These are phyloP conservation scores for Mythimna albipuncta DNA, from an alignment of 2,888 invertebrate genomes.

Conservation along the genomic window DNA sequence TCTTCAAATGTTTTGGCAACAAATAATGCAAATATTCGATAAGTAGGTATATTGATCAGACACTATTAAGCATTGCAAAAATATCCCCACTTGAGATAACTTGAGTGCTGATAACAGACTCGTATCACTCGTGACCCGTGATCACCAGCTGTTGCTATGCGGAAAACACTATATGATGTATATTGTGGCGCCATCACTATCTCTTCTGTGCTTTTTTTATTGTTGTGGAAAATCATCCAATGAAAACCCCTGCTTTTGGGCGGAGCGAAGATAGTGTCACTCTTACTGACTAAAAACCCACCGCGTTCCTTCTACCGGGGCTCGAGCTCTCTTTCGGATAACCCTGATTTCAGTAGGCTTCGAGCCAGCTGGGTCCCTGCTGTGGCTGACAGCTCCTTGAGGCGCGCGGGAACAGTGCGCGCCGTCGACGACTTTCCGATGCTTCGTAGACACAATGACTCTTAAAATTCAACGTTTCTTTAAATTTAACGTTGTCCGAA, in stretches of 20 bases:
- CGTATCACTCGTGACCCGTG: conserved; percentile 17
- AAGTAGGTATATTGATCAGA: conserved; percentile 12
- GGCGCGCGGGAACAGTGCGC: too few species aligned
- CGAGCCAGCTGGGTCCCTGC: too few species aligned
- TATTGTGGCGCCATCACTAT: not conserved
- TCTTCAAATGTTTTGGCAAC: conserved; percentile 28
- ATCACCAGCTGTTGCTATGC: conserved; percentile 31
- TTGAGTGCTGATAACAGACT: conserved; percentile 21
- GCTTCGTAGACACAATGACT: conserved; percentile 10
- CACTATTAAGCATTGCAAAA: conserved; percentile 32
- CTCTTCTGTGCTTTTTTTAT: not conserved
- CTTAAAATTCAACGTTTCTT: too few species aligned
- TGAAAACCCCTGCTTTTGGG: too few species aligned
- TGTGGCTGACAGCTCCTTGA: too few species aligned
- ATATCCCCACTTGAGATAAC: conserved; percentile 38
- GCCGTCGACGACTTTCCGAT: too few species aligned
- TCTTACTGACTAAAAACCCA: too few species aligned
- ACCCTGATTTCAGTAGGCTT: too few species aligned
- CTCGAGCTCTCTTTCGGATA: too few species aligned
- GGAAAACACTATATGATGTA: conserved; percentile 31
- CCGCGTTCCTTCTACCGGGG: too few species aligned
- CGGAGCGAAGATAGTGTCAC: too few species aligned
- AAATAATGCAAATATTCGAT: conserved; percentile 17
- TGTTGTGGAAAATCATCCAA: too few species aligned
- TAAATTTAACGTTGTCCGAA: not conserved